phyloP scores from a whole-genome alignment of 2,797 vertebrate genomes.

The Hylomyscus alleni region DNA sequence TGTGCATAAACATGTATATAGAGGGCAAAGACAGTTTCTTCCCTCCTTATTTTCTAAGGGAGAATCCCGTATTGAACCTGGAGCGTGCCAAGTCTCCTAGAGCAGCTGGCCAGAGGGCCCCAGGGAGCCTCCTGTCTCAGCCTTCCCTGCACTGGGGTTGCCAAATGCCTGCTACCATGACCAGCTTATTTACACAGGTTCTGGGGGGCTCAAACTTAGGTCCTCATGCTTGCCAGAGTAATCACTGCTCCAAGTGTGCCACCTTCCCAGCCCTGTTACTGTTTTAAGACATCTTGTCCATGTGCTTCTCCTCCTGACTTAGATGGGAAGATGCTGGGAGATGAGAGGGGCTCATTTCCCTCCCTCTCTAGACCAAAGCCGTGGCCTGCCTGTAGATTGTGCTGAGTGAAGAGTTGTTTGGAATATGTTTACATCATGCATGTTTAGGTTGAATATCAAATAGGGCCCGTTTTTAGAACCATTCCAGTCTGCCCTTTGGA shows the following conservation, averaged over 20 bases:
- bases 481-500: neutral
- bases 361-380: rapidly evolving
- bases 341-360: rapidly evolving
- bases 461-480: neutral
- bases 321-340: neutral
- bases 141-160: neutral
- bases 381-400: neutral
- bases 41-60: neutral
- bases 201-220: neutral
- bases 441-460: neutral
- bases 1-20: neutral
- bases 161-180: neutral
- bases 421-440: neutral
- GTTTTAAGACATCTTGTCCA: neutral
- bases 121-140: neutral
- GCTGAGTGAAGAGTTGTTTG: neutral
- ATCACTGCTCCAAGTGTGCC: neutral
- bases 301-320: neutral
- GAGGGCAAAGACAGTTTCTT: neutral
- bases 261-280: neutral
- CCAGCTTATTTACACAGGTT: neutral
- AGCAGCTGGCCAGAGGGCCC: neutral
- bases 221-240: neutral
- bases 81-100: neutral
- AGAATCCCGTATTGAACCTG: neutral